Evolutionary conservation across 2,113 vertebrate genomes (phyloP), one percentile per base, ranked within the genome.

Genomic region (Corvus hawaiiensis): DNA sequence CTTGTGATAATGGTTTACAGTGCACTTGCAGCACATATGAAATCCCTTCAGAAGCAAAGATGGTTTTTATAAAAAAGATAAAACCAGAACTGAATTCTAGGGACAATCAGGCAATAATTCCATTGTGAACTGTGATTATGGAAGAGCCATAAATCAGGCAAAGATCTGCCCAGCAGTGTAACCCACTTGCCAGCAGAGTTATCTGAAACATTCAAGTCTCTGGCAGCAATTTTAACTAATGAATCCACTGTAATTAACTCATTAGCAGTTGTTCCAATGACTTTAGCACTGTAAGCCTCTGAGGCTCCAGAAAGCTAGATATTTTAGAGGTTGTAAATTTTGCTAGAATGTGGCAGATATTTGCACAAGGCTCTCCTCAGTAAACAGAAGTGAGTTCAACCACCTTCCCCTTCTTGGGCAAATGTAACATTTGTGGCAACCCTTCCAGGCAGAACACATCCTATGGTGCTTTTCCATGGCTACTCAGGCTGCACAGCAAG

Each of bases 211-310:
- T 59, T 91, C 64, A 97, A 95, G 67, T 89, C 80, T 93, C 86
- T 78, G 73, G 83, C 93, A 94, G 69, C 68, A 95, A 75, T 94
- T 91, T 95, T 74, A 97, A 93, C 67, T 94, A 92, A 95, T 80
- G 91, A 92, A 69, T 95, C 62, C 87, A 71, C 80, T 76, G 89
- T 77, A 95, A 97, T 97, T 96, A 98, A 95, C 92, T 96, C 87
- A 92, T 96, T 96, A 96, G 83, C 67, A 90, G 79, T 96, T 58
- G 54, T 92, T 96, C 87, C 69, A 96, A 92, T 48, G 51, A 89
- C 74, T 97, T 96, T 96, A 97, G 94, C 86, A 91, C 80, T 69
- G 83, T 83, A 86, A 91, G 51, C 74, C 63, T 93, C 89, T 90
- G 61, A 96, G 52, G 74, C 68, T 95, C 61, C 56, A 93, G 73